Evolutionary conservation across 2,797 vertebrate genomes (phyloP), one percentile per base, ranked within the genome.

Genomic region (Loris lydekkerianus): DNA sequence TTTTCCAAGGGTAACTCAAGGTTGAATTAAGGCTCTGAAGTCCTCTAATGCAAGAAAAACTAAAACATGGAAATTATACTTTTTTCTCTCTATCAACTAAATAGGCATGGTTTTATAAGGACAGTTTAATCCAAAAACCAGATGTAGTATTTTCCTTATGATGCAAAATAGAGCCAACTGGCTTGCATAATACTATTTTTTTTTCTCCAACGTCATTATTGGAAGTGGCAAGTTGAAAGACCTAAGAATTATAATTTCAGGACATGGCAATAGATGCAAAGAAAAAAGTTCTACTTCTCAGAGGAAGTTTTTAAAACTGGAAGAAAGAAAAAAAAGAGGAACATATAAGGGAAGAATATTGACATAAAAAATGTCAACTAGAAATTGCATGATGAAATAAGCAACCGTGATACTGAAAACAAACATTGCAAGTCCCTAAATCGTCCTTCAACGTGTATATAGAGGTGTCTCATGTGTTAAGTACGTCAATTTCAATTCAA

Each of bases 101-200:
- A 98, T 94, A 98, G 97, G 98, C 97, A 98, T 88, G 78, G 97
- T 97, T 98, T 98, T 98, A 98, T 97, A 98, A 98, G 96, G 77
- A 93, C 72, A 95, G 94, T 97, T 98, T 98, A 98, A 98, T 98
- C 97, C 95, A 97, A 97, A 98, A 98, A 98, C 96, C 98, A 98
- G 98, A 98, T 98, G 98, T 95, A 97, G 90, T 92, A 98, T 98
- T 98, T 98, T 97, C 95, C 98, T 97, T 97, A 97, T 86, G 94
- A 98, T 93, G 96, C 91, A 97, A 97, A 97, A 69, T 83, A 31
- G 88, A 98, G 98, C 98, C 98, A 98, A 98, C 69, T 98, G 98
- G 98, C 97, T 98, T 86, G 46, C 87, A n/a, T 5, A 95, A 83
- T 85, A 91, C 70, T 81, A 65, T 8, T 89, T 92, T 93, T 96